Evolutionary conservation across 2,113 vertebrate genomes (phyloP).

Genomic region (Passer domesticus): DNA sequence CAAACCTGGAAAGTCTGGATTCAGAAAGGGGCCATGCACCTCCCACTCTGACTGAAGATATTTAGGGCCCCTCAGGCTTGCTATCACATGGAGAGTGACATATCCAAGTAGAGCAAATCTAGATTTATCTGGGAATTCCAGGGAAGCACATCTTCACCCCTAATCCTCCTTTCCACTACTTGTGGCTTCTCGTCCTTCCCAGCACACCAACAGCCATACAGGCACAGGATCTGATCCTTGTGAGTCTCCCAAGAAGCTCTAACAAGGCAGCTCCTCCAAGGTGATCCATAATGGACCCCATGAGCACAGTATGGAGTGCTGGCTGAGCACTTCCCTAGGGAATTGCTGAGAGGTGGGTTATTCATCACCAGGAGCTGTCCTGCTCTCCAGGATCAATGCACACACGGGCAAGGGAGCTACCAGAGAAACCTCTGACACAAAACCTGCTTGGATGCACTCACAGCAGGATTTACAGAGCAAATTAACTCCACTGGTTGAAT

Average conservation of each 20-base stretch:
- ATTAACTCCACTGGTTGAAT: not conserved
- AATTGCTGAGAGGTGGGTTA: not conserved
- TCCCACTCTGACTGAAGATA: not conserved
- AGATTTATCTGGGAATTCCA: not conserved
- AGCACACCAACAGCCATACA: not conserved
- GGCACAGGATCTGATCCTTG: not conserved
- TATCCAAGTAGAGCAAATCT: not conserved
- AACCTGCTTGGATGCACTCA: not conserved
- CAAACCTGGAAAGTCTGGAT: not conserved
- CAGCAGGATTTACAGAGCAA: not conserved
- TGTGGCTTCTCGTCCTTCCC: accelerated
- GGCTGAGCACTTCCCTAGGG: not conserved
- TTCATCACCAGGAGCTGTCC: not conserved
- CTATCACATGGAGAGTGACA: not conserved
- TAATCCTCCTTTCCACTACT: not conserved
- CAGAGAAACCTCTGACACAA: not conserved
- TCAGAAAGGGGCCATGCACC: not conserved
- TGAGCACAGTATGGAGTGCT: not conserved
- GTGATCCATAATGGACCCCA: not conserved
- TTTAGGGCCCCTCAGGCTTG: not conserved
- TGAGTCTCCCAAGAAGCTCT: not conserved
- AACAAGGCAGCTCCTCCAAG: not conserved
- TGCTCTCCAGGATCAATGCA: not conserved
- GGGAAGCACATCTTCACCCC: no score
- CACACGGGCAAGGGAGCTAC: not conserved